These are phyloP conservation scores for Tyrannus savana DNA, from an alignment of 2,113 vertebrate genomes.

Conservation along the genomic window DNA sequence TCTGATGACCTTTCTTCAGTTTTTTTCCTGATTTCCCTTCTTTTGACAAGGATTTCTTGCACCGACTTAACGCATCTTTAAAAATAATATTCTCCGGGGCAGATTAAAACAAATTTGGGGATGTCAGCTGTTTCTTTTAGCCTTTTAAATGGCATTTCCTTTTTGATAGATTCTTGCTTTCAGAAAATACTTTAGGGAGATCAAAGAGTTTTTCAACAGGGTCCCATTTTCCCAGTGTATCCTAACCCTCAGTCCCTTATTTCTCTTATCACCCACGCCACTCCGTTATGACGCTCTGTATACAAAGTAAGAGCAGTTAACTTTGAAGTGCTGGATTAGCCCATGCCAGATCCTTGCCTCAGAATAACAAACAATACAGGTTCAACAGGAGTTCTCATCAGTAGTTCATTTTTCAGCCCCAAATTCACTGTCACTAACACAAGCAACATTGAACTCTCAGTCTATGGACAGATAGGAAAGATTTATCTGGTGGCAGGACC, in stretches of 20 bases:
- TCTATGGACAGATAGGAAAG: slow-evolving; percentile 77
- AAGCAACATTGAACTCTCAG: slow-evolving; percentile 85
- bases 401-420: slow-evolving; percentile 86
- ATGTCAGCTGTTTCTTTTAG: slow-evolving; percentile 73
- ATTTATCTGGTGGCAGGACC: slow-evolving; percentile 82
- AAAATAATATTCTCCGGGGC: slow-evolving; percentile 62
- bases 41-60: slow-evolving; percentile 48
- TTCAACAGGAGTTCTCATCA: slow-evolving; percentile 86
- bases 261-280: slow-evolving; percentile 90
- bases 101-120: slow-evolving; percentile 69
- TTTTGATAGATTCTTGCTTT: slow-evolving; percentile 86
- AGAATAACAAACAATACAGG: slow-evolving; percentile 90
- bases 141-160: slow-evolving; percentile 75
- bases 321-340: slow-evolving; percentile 91
- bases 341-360: slow-evolving; percentile 85
- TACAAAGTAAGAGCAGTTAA: slow-evolving; percentile 84
- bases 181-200: slow-evolving; percentile 87
- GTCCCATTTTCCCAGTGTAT: slow-evolving; percentile 81
- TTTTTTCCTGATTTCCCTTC: not conserved
- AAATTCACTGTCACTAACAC: slow-evolving; percentile 86
- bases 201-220: slow-evolving; percentile 86
- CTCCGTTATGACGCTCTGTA: slow-evolving; percentile 88
- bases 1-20: not conserved
- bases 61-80: slow-evolving; percentile 57
- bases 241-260: slow-evolving; percentile 79